Base-by-base conservation (phyloP, 1,140 invertebrate genomes). In the Drosophila watanabei region DNA sequence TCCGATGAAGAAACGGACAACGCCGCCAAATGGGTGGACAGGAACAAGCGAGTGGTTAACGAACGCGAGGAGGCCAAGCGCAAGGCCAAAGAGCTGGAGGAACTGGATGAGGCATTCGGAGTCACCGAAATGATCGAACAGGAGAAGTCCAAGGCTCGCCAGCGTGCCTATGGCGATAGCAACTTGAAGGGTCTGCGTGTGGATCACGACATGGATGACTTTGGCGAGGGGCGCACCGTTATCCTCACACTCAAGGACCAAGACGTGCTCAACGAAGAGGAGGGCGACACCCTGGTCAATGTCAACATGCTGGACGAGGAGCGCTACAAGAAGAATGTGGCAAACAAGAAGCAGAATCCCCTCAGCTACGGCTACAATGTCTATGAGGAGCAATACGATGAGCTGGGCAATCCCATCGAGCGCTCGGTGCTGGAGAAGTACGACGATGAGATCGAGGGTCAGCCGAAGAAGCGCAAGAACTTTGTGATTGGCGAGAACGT, bases 251-350 rank as follows among this genome's bases (percentile, higher is more conserved):
- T 99, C 20, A 97, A 99, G 93, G 99, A 99, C 94, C 96, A 97
- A 93, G 97, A 95, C 86, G 96, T 99, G 30, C 94, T 99, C 33
- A 97, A 98, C 75, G 97, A 98, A 71, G 97, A 98, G 56, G 96
- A 97, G 58, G 95, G 95, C 5, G 99, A 99, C 94, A 96, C 98
- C 16, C 94, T 99, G 28, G 96, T 99, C 28, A 99, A 99, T 94
- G 98, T 99, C 4, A 99, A 99, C 93, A 96, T 99, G 92, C 91
- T 98, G 1, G 99, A 99, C 92, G 96, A 98, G 87, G 99, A 99
- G 93, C 95, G 95, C 58, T 98, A 98, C 90, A 97, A 97, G 82
- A 97, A 96, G 94, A 99, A 98, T 95, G 94, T 97, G 49, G 95
- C 97, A 73, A 96, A 97, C 85, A 98, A 97, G 86, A 98, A 97